Evolutionary conservation across 2,888 invertebrate genomes (phyloP), one percentile per base, ranked within the genome.

Genomic region (Acleris laterana): DNA sequence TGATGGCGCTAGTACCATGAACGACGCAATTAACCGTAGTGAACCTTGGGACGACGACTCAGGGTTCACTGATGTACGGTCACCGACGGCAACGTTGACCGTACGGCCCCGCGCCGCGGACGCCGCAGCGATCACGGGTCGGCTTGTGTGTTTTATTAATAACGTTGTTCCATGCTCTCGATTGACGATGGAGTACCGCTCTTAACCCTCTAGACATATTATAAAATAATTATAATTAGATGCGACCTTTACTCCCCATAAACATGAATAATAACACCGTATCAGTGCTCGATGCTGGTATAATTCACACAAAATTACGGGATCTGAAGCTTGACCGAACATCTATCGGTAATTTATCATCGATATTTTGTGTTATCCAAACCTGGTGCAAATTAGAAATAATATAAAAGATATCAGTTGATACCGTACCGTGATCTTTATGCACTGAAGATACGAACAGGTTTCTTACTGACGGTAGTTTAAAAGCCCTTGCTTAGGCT

Each of bases 1-100:
- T 89, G 87, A 91, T 90, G 86, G 87, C 84, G 84, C 80, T 85
- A 85, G 88, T 84, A 84, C 38, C 13, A 38, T 38, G 2, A 13
- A 13, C 38, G 38, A 38, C 38, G 4, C 38, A 13, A 13, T 0
- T 38, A 38, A 4, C 38, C 38, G 38, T 11, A 38, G 38, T 38
- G 13, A 38, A 38, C 38, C 13, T 38, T 38, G 13, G 38, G 38
- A 13, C 38, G 38, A 38, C 13, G 38, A 38, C 38, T 38, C 38
- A 38, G 38, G 38, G 38, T 38, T 38, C 38, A 38, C 38, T 13
- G 38, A 13, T 38, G 13, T 38, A 38, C 38, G 38, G 13, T 38
- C 38, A 38, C 4, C 13, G 32, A 38, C 38, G 4, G 38, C 38
- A 32, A 9, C 32, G 13, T 4, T 38, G 38, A 84, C 89, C 77